A percentile compares a stretch with the other conserved stretches of the same genome.
phyloP scores from a whole-genome alignment of 53 echinoderm and acorn worm genomes.

The Luidia sarsii region DNA sequence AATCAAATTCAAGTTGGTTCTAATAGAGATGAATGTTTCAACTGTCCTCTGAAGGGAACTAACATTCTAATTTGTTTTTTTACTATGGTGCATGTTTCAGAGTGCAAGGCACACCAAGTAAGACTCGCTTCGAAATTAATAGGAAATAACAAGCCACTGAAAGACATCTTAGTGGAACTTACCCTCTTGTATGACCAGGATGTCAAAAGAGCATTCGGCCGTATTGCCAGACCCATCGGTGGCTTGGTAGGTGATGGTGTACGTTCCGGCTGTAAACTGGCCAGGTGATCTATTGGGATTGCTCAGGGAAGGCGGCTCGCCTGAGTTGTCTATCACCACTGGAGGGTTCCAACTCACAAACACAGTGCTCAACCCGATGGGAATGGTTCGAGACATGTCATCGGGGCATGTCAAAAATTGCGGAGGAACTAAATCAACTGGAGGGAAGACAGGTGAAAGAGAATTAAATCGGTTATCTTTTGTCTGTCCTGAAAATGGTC shows the following conservation, averaged over 20 bases:
- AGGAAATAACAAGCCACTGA: no score
- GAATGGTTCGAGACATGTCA: neutral
- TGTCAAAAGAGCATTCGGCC: neutral
- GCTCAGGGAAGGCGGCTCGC: neutral
- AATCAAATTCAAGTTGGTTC: no score
- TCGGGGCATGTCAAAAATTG: neutral
- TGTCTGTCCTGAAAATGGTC: no score
- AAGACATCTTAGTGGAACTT: no score
- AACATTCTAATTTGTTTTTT: neutral
- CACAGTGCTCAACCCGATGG: neutral
- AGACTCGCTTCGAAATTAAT: no score
- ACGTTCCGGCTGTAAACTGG: neutral
- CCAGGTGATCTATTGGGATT: neutral
- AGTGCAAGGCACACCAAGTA: no score
- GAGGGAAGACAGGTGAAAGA: no score
- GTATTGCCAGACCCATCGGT: conserved; percentile 1
- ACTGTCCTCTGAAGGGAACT: no score
- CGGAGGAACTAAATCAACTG: neutral
- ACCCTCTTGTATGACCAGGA: neutral
- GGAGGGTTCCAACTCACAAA: neutral
- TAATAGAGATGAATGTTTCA: no score
- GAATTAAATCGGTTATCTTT: no score
- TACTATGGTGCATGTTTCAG: neutral
- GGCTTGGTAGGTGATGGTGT: neutral
- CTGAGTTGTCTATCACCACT: conserved; percentile 11